phyloP scores from a whole-genome alignment of 2,113 vertebrate genomes.

The Engraulis encrasicolus region DNA sequence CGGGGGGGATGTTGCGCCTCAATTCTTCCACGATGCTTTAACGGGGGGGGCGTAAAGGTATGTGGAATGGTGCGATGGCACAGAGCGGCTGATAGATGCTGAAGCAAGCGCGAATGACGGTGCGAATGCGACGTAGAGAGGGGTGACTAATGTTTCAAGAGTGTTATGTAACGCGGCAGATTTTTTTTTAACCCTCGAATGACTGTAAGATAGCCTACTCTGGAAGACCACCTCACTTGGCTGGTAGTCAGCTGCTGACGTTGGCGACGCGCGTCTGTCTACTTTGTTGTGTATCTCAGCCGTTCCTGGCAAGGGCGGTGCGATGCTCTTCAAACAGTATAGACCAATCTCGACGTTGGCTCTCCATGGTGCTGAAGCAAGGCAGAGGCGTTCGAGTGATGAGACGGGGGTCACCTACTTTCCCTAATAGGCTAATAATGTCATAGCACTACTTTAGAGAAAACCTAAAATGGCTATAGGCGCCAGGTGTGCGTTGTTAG shows the following conservation, averaged over 20 bases:
- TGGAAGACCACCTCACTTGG: neutral
- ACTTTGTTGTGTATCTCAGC: neutral
- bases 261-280: neutral
- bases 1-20: neutral
- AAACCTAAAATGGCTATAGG: neutral
- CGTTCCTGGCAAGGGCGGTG: neutral
- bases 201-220: neutral
- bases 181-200: conserved; percentile 50
- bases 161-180: conserved; percentile 72
- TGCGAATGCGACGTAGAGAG: conserved; percentile 49
- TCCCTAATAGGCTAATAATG: neutral
- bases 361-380: conserved; percentile 78
- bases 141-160: conserved; percentile 53
- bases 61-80: neutral
- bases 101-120: conserved; percentile 46
- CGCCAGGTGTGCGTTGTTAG: neutral
- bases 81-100: neutral
- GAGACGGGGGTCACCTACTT: neutral
- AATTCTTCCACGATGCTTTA: conserved; percentile 3
- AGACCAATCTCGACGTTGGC: conserved; percentile 35
- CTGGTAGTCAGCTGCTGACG: neutral
- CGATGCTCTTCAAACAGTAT: neutral
- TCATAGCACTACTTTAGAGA: neutral
- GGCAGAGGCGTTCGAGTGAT: neutral
- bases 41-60: neutral